Conservation (phyloP, 2,113 vertebrate genomes). For the Trematocara marginatum region DNA sequence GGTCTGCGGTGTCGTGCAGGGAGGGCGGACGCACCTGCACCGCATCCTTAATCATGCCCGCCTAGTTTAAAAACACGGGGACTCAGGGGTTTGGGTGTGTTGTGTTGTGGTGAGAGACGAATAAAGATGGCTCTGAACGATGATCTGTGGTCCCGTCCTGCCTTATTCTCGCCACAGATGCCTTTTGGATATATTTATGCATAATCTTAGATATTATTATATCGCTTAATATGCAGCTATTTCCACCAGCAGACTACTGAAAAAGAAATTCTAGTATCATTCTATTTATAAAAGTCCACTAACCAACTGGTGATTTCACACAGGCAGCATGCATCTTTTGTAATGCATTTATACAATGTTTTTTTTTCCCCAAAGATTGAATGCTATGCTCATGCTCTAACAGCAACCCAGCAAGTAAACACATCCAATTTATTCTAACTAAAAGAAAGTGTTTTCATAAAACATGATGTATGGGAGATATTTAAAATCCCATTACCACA, state of each 20-base stretch:
- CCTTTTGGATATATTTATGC: too few species aligned
- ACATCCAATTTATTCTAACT: neutral
- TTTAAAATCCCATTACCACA: neutral
- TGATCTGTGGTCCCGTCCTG: too few species aligned
- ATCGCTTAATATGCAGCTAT: neutral
- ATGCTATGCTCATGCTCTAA: neutral
- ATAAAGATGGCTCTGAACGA: too few species aligned
- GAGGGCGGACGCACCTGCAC: too few species aligned
- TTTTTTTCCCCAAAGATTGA: neutral
- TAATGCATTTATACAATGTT: neutral
- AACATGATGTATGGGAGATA: conserved; percentile 10
- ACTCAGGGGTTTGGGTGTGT: too few species aligned
- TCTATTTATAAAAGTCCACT: neutral
- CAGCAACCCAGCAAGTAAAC: neutral
- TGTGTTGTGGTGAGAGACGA: too few species aligned
- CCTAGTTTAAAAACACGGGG: too few species aligned
- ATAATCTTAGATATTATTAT: neutral
- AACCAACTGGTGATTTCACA: neutral
- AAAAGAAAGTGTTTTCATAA: conserved; percentile 6
- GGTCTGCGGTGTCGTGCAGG: too few species aligned
- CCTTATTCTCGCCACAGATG: too few species aligned
- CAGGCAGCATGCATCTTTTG: neutral
- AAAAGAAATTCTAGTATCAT: neutral
- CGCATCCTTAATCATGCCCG: too few species aligned
- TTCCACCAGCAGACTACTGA: neutral